Base-by-base conservation (phyloP, 2,797 vertebrate genomes). In the Manis javanica region DNA sequence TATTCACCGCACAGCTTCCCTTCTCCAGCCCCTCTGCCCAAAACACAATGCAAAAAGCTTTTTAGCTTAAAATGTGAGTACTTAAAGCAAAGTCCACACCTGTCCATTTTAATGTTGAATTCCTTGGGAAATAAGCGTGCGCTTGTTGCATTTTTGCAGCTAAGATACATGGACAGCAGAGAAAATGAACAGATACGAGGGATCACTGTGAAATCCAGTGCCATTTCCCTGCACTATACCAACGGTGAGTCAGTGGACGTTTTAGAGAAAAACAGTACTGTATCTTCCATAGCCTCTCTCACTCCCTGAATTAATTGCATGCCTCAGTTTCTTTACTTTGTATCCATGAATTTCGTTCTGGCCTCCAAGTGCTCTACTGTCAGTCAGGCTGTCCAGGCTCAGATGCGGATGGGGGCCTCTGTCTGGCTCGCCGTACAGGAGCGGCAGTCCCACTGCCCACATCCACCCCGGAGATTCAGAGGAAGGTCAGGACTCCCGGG, bases 181-280 rank as follows among this genome's bases (percentile, higher is more conserved):
- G 99, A 99, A 96, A 99, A 99, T 91, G 99, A 99, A 26, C 99
- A 99, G 98, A 75, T 99, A 83, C 98, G 99, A 97, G 99, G 99
- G 75, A 99, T 99, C 98, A 99, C 99, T 7, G 99, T 99, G 99
- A 99, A 99, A 95, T 99, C 99, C 69, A 99, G 99, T 49, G 99
- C 99, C 46, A 99, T 99, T 97, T 99, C 99, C 14, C 97, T 99
- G 75, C 99, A 99, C 87, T 99, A 98, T 81, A 96, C 96, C 4
- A 82, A 98, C 64, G 99, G 99, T 99, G 97, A 98, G 85, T 39
- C 71, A 0, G 0, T 61, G 42, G 46, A 5, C 19, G 9, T 66
- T 86, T 59, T 57, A 68, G 59, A 64, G 39, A 81, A 31, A 42
- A 49, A 3, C 5, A 12, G 9, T 39, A 90, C n/a, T 42, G 24